Conservation (phyloP, 2,888 invertebrate species). For the Dasysyrphus tricinctus region DNA sequence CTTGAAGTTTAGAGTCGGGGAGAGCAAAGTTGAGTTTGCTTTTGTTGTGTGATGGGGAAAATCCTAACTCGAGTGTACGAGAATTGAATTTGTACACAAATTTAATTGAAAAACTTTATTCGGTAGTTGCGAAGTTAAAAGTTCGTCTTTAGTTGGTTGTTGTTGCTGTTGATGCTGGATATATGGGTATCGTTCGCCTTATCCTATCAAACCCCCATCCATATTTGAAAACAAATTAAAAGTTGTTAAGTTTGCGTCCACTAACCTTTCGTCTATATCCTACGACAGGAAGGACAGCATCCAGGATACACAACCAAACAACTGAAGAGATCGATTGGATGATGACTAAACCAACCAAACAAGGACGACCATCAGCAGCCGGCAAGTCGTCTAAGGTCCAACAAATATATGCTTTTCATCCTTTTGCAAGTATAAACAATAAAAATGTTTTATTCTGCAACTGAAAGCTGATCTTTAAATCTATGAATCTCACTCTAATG, state of each 20-base stretch:
- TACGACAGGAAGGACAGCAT: background rate
- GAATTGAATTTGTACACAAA: conserved; percentile 75
- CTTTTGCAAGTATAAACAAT: conserved; percentile 10
- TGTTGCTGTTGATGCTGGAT: conserved; percentile 2
- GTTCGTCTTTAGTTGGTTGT: conserved; percentile 60
- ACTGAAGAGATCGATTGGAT: conserved; percentile 42
- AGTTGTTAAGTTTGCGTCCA: conserved; percentile 71
- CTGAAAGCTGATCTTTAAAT: conserved; percentile 53
- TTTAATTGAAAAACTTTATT: conserved; percentile 75
- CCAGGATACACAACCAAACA: background rate
- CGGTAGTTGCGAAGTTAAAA: conserved; percentile 69
- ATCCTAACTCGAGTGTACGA: conserved; percentile 45
- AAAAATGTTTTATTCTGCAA: conserved; percentile 43
- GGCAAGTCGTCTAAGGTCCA: background rate
- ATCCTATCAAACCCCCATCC: background rate
- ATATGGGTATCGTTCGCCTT: conserved; percentile 31
- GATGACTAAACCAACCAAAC: conserved; percentile 7
- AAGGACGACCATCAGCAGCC: conserved; percentile 9
- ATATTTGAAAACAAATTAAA: conserved; percentile 70
- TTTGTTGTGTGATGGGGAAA: conserved; percentile 29
- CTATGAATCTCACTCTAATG: conserved; percentile 49
- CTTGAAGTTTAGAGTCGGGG: background rate
- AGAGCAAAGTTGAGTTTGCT: background rate
- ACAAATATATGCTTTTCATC: conserved; percentile 41
- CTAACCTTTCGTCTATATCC: conserved; percentile 39